These are phyloP conservation scores for Diprion similis DNA, from an alignment of 1,140 invertebrate species.

Conservation along the genomic window DNA sequence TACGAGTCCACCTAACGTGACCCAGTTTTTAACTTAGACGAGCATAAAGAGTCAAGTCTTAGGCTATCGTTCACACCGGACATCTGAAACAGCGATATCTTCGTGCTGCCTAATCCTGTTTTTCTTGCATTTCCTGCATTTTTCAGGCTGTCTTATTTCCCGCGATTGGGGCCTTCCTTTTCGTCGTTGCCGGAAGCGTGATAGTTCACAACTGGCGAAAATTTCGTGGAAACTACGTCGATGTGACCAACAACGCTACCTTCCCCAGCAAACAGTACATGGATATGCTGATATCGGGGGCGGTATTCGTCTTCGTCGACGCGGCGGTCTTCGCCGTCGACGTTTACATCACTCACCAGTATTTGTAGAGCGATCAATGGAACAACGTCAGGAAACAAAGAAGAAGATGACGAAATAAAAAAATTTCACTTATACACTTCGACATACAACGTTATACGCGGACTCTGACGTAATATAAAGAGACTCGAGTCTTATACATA, in stretches of 20 bases:
- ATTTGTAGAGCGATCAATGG: conserved; percentile 21
- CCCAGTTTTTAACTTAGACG: background rate
- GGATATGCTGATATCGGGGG: conserved; percentile 66
- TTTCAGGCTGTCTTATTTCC: conserved; percentile 68
- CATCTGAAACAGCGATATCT: too few relatives aligned
- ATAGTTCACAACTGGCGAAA: conserved; percentile 68
- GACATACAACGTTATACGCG: too few relatives aligned
- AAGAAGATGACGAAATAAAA: too few relatives aligned
- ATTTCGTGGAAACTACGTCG: conserved; percentile 43
- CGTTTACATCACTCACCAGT: conserved; percentile 61
- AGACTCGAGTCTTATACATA: too few relatives aligned
- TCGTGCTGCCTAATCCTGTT: background rate
- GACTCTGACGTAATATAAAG: too few relatives aligned
- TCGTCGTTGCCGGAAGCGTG: conserved; percentile 68
- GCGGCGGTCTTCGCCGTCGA: conserved; percentile 62
- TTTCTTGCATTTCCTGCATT: conserved; percentile 25
- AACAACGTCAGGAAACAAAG: conserved; percentile 17
- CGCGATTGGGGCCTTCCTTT: conserved; percentile 66
- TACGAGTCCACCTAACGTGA: background rate
- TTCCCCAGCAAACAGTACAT: conserved; percentile 66
- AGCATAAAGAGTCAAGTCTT: background rate
- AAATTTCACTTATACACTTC: too few relatives aligned
- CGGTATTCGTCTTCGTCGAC: conserved; percentile 65
- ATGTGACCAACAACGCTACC: conserved; percentile 59
- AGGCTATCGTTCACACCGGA: too few relatives aligned